Percentiles rank a stretch among this genome's conserved stretches.
Conservation (phyloP, 2,113 vertebrate genomes). For the Ophthalmolycus amberensis region DNA sequence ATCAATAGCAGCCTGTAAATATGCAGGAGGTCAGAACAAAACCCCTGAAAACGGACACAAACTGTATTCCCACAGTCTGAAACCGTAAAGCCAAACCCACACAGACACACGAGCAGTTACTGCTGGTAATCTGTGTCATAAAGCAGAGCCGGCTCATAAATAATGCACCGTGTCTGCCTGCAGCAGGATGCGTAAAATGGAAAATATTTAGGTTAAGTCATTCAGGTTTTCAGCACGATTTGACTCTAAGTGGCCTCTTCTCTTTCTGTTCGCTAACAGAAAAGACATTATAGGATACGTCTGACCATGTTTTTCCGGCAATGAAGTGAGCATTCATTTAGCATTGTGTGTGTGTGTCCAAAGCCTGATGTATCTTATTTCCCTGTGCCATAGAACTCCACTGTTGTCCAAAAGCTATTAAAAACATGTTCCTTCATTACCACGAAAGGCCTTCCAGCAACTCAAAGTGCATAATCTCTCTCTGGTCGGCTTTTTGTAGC, state of each 20-base stretch:
- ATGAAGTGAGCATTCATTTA: neutral
- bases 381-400: neutral
- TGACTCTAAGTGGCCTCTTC: conserved; percentile 43
- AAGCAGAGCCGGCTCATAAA: conserved; percentile 69
- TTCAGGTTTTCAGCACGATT: conserved; percentile 61
- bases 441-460: neutral
- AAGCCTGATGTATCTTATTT: neutral
- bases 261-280: neutral
- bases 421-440: neutral
- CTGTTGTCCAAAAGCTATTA: neutral
- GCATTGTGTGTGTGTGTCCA: neutral
- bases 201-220: conserved; percentile 68
- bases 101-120: conserved; percentile 27
- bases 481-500: neutral
- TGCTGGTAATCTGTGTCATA: conserved; percentile 75
- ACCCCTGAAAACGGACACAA: conserved; percentile 55
- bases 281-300: neutral
- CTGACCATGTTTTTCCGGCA: neutral
- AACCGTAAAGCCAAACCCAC: conserved; percentile 22
- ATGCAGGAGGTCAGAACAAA: conserved; percentile 58
- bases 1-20: conserved; percentile 68
- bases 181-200: conserved; percentile 74
- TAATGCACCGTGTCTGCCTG: conserved; percentile 69
- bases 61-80: conserved; percentile 62
- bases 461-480: neutral